A percentile compares a stretch with the other conserved stretches of the same genome.
phyloP scores from a whole-genome alignment of 2,113 vertebrate genomes.

The Rhizomys pruinosus region DNA sequence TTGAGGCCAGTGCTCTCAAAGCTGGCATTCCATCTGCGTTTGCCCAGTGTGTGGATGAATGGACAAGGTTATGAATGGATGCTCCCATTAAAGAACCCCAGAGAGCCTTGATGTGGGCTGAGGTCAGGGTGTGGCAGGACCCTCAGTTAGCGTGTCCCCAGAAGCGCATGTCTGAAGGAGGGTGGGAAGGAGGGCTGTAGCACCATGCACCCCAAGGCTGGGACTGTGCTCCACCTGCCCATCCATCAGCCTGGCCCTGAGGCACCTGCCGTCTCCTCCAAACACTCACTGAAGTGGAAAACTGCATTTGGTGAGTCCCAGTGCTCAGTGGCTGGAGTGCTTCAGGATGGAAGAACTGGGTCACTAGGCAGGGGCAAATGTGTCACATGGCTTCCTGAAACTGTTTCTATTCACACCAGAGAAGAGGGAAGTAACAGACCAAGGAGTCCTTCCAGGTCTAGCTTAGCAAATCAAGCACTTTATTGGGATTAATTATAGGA shows the following conservation, averaged over 20 bases:
- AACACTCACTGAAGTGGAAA: background rate
- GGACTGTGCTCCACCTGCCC: background rate
- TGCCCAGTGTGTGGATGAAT: background rate
- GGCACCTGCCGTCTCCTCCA: background rate
- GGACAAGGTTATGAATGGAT: background rate
- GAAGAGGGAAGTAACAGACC: background rate
- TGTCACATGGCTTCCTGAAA: background rate
- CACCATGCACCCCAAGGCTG: background rate
- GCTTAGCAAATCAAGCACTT: background rate
- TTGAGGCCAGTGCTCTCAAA: too few relatives aligned
- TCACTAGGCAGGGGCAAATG: background rate
- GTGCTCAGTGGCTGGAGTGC: background rate
- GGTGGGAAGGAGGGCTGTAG: background rate
- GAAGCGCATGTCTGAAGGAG: too few relatives aligned
- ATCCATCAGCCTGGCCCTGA: background rate
- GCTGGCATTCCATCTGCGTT: background rate
- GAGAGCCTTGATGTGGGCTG: background rate
- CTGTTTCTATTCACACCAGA: background rate
- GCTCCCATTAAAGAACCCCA: background rate
- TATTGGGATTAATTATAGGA: background rate
- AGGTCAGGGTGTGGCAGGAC: background rate
- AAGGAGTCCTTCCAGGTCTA: background rate
- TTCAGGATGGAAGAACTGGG: background rate
- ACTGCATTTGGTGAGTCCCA: background rate
- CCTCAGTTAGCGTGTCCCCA: background rate